These are phyloP conservation scores for Antechinus flavipes DNA, from an alignment of 2,113 vertebrate genomes.

Conservation along the genomic window DNA sequence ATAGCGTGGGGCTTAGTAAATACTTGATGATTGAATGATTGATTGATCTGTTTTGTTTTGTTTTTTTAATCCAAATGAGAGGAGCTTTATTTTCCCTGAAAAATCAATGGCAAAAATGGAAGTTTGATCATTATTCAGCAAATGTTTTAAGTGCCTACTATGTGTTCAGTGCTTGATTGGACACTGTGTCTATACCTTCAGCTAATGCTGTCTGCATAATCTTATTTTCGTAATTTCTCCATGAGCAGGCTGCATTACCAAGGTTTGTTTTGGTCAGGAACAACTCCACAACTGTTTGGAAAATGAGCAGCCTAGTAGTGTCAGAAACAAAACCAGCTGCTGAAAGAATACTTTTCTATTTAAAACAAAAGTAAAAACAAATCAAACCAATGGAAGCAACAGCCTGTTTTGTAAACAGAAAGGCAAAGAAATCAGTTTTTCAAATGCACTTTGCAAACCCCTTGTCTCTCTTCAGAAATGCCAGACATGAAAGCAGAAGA, in stretches of 20 bases:
- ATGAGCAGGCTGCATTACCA: not conserved
- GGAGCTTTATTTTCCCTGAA: not conserved
- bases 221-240: not conserved
- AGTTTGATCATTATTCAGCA: not conserved
- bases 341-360: slow-evolving; percentile 37
- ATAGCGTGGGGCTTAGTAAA: not conserved
- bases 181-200: not conserved
- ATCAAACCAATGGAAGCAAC: not conserved
- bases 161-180: not conserved
- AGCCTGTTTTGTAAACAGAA: slow-evolving; percentile 44
- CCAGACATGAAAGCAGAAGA: slow-evolving; percentile 82
- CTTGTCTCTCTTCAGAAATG: slow-evolving; percentile 81
- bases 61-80: not conserved
- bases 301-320: slow-evolving; percentile 57
- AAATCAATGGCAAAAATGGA: slow-evolving; percentile 26
- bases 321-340: slow-evolving; percentile 50
- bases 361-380: slow-evolving; percentile 17
- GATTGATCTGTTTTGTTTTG: not conserved
- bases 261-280: slow-evolving; percentile 50
- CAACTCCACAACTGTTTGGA: not conserved
- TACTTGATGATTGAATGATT: not conserved
- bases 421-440: not conserved
- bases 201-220: not conserved
- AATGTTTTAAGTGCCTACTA: not conserved
- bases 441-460: slow-evolving; percentile 49